These are phyloP conservation scores for Cisticola juncidis DNA, from an alignment of 2,113 vertebrate species.

Conservation along the genomic window DNA sequence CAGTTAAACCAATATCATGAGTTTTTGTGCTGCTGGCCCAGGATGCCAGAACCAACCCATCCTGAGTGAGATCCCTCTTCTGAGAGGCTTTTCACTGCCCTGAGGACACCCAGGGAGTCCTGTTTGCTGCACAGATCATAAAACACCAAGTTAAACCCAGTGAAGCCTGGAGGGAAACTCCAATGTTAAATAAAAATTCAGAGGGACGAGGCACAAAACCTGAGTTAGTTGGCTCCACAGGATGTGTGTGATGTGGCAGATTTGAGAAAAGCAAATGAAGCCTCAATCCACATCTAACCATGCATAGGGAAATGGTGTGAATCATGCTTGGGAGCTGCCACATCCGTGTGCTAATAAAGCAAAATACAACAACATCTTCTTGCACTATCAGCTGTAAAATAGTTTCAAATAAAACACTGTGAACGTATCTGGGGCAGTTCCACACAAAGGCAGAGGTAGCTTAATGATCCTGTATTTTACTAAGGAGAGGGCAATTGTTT, in stretches of 20 bases:
- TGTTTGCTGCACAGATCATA: not conserved
- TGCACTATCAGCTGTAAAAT: not conserved
- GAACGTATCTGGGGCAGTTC: not conserved
- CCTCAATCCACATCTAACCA: not conserved
- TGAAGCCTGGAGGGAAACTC: not conserved
- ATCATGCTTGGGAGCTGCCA: not conserved
- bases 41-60: not conserved
- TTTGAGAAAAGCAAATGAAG: not conserved
- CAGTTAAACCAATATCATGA: rapidly evolving
- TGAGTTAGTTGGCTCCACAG: not conserved
- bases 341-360: not conserved
- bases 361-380: not conserved
- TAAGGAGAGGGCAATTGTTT: not conserved
- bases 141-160: not conserved
- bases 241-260: not conserved
- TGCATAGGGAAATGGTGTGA: not conserved
- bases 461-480: not conserved
- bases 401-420: not conserved
- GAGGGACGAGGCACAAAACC: not conserved
- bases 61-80: not conserved
- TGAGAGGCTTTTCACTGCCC: not conserved
- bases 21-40: not conserved
- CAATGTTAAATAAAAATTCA: not conserved
- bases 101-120: not conserved
- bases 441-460: not conserved